Evolutionary conservation across 1,140 invertebrate species (phyloP).

Genomic region (Zaprionus inermis): DNA sequence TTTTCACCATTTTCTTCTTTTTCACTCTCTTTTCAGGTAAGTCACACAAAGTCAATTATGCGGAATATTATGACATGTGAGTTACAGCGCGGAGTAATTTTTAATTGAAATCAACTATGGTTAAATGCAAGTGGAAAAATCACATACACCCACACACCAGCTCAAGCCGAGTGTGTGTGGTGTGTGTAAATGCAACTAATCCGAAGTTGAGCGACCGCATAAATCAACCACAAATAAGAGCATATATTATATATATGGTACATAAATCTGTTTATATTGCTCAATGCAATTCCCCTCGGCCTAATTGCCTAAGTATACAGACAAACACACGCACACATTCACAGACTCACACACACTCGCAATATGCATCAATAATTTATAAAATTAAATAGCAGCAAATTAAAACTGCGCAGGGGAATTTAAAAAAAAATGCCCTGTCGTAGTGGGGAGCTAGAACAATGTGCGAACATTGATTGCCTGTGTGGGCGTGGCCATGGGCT

Average conservation of each 20-base stretch:
- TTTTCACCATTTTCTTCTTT: slow-evolving; percentile 22
- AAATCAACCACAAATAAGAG: slow-evolving; percentile 73
- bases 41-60: slow-evolving; percentile 59
- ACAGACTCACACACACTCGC: slow-evolving; percentile 14
- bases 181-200: slow-evolving; percentile 72
- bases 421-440: neutral
- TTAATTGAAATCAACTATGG: slow-evolving; percentile 78
- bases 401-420: slow-evolving; percentile 23
- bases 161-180: neutral
- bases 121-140: slow-evolving; percentile 9
- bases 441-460: neutral
- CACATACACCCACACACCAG: slow-evolving; percentile 9
- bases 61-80: slow-evolving; percentile 27
- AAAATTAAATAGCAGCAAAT: slow-evolving; percentile 76
- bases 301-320: slow-evolving; percentile 55
- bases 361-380: slow-evolving; percentile 76
- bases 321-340: slow-evolving; percentile 18
- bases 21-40: slow-evolving; percentile 63
- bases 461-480: slow-evolving; percentile 49
- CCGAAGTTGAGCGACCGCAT: slow-evolving; percentile 75
- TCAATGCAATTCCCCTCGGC: slow-evolving; percentile 46
- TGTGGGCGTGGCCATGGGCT: neutral
- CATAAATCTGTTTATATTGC: slow-evolving; percentile 24
- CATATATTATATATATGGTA: slow-evolving; percentile 10
- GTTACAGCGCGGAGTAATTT: slow-evolving; percentile 19